phyloP scores from a whole-genome alignment of 2,113 vertebrate species.

The Myxocyprinus asiaticus region DNA sequence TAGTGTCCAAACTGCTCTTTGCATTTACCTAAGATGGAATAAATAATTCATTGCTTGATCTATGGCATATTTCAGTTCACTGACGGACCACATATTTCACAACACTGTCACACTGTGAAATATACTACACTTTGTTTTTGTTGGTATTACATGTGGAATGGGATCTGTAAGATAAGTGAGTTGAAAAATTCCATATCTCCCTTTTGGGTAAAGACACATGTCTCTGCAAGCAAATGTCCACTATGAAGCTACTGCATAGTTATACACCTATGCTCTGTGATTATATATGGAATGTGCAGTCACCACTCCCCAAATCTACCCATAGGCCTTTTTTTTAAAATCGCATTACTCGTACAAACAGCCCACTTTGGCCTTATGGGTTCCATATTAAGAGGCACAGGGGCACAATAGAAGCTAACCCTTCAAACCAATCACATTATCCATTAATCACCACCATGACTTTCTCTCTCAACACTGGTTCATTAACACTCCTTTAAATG shows the following conservation, averaged over 20 bases:
- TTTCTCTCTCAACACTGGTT: conserved; percentile 2
- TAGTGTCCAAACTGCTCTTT: conserved; percentile 16
- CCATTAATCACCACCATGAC: conserved; percentile 5
- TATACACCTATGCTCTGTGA: conserved; percentile 60
- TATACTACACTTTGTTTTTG: too few relatives aligned
- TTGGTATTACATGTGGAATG: too few relatives aligned
- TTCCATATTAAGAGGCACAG: background rate
- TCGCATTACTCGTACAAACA: background rate
- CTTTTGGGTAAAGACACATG: too few relatives aligned
- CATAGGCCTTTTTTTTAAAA: background rate
- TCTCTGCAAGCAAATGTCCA: too few relatives aligned
- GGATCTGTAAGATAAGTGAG: too few relatives aligned
- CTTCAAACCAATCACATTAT: background rate
- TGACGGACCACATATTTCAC: conserved; percentile 66
- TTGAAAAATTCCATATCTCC: too few relatives aligned
- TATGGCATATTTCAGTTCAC: conserved; percentile 52
- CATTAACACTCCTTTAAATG: conserved; percentile 27
- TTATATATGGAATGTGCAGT: background rate
- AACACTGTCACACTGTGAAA: too few relatives aligned
- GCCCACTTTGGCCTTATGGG: background rate
- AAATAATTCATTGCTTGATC: conserved; percentile 42
- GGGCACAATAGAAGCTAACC: background rate
- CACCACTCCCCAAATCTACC: background rate
- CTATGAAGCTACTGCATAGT: conserved; percentile 63
- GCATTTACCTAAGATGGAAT: conserved; percentile 11